Conservation (phyloP, 2,888 invertebrate genomes). For the Chydorus sphaericus region DNA sequence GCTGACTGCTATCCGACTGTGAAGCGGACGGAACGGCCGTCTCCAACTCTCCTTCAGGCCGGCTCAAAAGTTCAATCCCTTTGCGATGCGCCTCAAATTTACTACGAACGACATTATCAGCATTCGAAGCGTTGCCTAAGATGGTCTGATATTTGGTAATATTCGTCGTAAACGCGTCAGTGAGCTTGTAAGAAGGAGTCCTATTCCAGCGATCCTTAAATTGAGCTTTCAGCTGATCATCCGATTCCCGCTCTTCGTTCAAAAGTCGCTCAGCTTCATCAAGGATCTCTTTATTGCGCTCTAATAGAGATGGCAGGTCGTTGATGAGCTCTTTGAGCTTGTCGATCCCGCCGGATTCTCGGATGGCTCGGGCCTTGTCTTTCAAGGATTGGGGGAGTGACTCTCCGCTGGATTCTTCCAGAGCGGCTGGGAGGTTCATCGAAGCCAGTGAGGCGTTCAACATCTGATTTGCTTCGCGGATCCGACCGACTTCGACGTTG, state of each 20-base stretch:
- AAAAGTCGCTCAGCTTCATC: slow-evolving; percentile 77
- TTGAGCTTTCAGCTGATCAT: slow-evolving; percentile 69
- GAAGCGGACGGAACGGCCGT: slow-evolving; percentile 49
- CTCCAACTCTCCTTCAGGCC: slow-evolving; percentile 49
- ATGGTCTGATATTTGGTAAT: slow-evolving; percentile 71
- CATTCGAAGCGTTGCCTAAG: slow-evolving; percentile 70
- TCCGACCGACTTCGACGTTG: slow-evolving; percentile 63
- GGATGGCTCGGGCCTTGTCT: slow-evolving; percentile 66
- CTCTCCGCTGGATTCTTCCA: slow-evolving; percentile 60
- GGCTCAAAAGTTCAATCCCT: slow-evolving; percentile 68
- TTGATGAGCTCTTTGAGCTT: slow-evolving; percentile 55
- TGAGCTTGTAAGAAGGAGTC: slow-evolving; percentile 71
- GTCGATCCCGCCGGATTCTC: slow-evolving; percentile 58
- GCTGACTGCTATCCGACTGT: slow-evolving; percentile 20
- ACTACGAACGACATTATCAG: slow-evolving; percentile 68
- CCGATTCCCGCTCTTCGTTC: slow-evolving; percentile 81
- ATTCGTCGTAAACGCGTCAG: slow-evolving; percentile 75
- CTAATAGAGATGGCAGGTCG: slow-evolving; percentile 78
- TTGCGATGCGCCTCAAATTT: slow-evolving; percentile 64
- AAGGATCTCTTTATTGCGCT: slow-evolving; percentile 84
- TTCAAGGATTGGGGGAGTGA: slow-evolving; percentile 73
- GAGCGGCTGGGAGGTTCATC: slow-evolving; percentile 89
- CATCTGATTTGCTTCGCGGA: slow-evolving; percentile 80
- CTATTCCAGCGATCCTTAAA: slow-evolving; percentile 89
- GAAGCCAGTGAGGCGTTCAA: slow-evolving; percentile 80